Evolutionary conservation across 2,888 invertebrate species (phyloP).

Genomic region (Blera fallax): DNA sequence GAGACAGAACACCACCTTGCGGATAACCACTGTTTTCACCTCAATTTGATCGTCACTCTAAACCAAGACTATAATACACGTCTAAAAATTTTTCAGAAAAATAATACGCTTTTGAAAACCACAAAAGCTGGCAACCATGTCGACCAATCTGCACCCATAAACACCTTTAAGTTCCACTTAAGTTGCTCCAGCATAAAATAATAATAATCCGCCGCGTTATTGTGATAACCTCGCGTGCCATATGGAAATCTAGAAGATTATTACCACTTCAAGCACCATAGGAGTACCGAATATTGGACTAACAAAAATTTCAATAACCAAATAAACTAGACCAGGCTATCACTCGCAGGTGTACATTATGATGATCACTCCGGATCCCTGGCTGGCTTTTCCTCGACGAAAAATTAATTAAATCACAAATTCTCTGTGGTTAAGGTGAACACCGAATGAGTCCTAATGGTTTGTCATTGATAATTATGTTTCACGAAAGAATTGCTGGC

Average conservation of each 20-base stretch:
- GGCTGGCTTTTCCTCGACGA: neutral
- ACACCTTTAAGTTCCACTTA: slow-evolving; percentile 29
- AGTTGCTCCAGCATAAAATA: slow-evolving; percentile 17
- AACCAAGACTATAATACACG: too few species aligned
- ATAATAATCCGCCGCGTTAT: slow-evolving; percentile 28
- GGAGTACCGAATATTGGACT: slow-evolving; percentile 21
- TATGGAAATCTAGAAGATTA: slow-evolving; percentile 29
- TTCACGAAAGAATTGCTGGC: slow-evolving; percentile 17
- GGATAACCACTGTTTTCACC: too few species aligned
- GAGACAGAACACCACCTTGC: too few species aligned
- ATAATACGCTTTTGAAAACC: too few species aligned
- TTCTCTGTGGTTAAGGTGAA: slow-evolving; percentile 3
- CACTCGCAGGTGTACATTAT: slow-evolving; percentile 35
- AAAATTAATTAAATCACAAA: slow-evolving; percentile 25
- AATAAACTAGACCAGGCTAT: slow-evolving; percentile 36
- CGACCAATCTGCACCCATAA: slow-evolving; percentile 19
- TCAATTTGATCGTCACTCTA: too few species aligned
- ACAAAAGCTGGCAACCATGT: neutral
- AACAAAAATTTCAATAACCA: slow-evolving; percentile 52
- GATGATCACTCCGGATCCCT: neutral
- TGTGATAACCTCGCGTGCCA: slow-evolving; percentile 40
- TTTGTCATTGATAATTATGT: slow-evolving; percentile 58
- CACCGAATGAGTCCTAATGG: slow-evolving; percentile 22
- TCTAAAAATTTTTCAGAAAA: too few species aligned
- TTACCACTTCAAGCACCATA: slow-evolving; percentile 12